phyloP scores from a whole-genome alignment of 2,888 invertebrate species.

The Apomyelois bistriatella region DNA sequence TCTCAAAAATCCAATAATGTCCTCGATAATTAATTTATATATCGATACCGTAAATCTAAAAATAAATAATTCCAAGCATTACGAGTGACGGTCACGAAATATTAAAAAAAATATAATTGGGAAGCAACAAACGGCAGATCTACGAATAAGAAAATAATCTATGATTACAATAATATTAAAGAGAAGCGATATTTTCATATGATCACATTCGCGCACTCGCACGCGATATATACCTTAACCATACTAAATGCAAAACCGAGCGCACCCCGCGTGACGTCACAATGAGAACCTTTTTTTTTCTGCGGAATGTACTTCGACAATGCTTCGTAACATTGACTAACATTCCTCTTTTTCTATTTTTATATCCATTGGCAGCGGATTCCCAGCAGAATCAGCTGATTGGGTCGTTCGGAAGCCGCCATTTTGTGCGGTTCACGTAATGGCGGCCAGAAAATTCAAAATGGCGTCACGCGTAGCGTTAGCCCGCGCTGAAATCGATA shows the following conservation, averaged over 20 bases:
- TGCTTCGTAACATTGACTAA: constrained; percentile 56
- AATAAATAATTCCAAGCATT: constrained; percentile 68
- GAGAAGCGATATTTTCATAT: constrained; percentile 59
- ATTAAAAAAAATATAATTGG: constrained; percentile 48
- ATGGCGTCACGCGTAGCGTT: constrained; percentile 44
- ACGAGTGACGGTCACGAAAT: constrained; percentile 47
- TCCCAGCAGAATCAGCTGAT: constrained; percentile 59
- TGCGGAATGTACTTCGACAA: constrained; percentile 58
- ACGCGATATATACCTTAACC: constrained; percentile 54
- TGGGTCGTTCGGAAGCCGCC: constrained; percentile 68
- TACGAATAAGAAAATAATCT: constrained; percentile 57
- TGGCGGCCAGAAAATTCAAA: constrained; percentile 45
- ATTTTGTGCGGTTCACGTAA: constrained; percentile 38
- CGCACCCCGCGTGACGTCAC: constrained; percentile 43
- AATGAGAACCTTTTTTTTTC: constrained; percentile 41
- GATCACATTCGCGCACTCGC: constrained; percentile 62
- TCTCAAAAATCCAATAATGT: constrained; percentile 45
- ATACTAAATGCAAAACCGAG: constrained; percentile 46
- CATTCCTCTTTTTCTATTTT: constrained; percentile 55
- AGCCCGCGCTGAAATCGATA: constrained; percentile 33
- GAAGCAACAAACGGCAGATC: constrained; percentile 66
- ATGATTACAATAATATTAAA: constrained; percentile 48
- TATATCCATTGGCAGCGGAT: constrained; percentile 58
- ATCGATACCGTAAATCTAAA: constrained; percentile 51
- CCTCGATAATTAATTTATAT: constrained; percentile 31